Conservation (phyloP, 2,113 vertebrate genomes). For the Phalacrocorax brasilianus region DNA sequence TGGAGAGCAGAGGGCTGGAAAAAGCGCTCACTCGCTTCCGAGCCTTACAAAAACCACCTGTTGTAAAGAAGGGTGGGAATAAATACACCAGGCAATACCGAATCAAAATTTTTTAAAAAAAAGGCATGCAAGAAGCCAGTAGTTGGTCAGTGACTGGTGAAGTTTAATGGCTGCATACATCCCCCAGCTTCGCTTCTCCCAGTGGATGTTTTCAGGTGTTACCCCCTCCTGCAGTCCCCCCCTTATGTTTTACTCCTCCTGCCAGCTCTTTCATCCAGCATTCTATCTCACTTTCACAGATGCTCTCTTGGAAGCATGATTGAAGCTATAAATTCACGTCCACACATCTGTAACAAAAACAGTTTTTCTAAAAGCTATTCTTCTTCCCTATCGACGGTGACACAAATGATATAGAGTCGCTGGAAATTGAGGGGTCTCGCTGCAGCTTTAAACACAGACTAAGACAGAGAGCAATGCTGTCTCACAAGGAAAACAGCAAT, state of each 20-base stretch:
- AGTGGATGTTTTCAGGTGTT: background rate
- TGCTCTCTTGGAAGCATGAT: constrained; percentile 46
- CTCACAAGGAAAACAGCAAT: background rate
- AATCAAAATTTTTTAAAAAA: background rate
- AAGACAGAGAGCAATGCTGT: background rate
- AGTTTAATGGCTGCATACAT: background rate
- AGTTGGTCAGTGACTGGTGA: background rate
- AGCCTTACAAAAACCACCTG: background rate
- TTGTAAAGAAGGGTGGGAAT: background rate
- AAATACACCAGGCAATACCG: background rate
- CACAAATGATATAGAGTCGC: background rate
- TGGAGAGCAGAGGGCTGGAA: constrained; percentile 25
- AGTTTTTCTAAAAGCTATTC: constrained; percentile 21
- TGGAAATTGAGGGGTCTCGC: background rate
- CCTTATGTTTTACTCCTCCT: background rate
- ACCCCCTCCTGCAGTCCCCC: background rate
- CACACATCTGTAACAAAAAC: constrained; percentile 47
- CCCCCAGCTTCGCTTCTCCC: background rate
- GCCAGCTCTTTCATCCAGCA: constrained; percentile 50
- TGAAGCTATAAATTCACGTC: constrained; percentile 47
- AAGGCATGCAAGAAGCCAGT: background rate
- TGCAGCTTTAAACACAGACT: background rate
- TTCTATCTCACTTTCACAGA: constrained; percentile 59
- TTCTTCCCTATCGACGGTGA: background rate
- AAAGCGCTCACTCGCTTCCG: background rate